Percentiles rank a stretch among this genome's conserved stretches.
Evolutionary conservation across 1,140 invertebrate genomes (phyloP).

Genomic region (Parasteatoda tepidariorum): DNA sequence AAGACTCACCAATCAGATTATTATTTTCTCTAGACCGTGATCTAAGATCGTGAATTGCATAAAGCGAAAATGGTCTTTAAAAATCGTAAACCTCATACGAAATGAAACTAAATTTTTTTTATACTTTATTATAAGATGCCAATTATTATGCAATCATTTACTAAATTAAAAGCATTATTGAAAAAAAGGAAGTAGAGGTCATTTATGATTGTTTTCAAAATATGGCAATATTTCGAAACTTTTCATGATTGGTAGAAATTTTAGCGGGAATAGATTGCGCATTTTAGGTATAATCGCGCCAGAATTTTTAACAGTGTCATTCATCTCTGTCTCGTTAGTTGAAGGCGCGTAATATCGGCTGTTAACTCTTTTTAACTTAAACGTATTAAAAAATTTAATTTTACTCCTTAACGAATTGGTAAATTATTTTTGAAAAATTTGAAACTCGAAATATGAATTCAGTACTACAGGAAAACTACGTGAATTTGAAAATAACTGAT

Average conservation of each 20-base stretch:
- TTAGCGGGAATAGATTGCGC: constrained; percentile 16
- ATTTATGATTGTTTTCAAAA: too few relatives aligned
- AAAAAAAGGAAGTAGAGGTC: too few relatives aligned
- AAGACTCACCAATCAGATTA: too few relatives aligned
- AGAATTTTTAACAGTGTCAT: background rate
- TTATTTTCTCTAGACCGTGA: too few relatives aligned
- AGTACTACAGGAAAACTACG: background rate
- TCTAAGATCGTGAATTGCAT: too few relatives aligned
- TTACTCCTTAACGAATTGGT: too few relatives aligned
- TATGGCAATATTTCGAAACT: background rate
- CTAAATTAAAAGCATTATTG: too few relatives aligned
- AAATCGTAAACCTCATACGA: too few relatives aligned
- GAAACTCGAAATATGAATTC: background rate
- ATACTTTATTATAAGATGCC: too few relatives aligned
- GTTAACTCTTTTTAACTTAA: background rate
- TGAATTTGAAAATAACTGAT: background rate
- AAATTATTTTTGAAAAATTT: background rate
- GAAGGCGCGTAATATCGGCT: background rate
- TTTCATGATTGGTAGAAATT: background rate
- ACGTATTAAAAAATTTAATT: background rate
- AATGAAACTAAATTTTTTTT: too few relatives aligned
- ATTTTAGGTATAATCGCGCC: background rate
- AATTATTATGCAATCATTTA: too few relatives aligned
- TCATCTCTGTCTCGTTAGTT: background rate
- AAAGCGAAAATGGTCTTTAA: too few relatives aligned